Conservation (phyloP, 2,888 invertebrate species). For the Caenorhabditis auriculariae region DNA sequence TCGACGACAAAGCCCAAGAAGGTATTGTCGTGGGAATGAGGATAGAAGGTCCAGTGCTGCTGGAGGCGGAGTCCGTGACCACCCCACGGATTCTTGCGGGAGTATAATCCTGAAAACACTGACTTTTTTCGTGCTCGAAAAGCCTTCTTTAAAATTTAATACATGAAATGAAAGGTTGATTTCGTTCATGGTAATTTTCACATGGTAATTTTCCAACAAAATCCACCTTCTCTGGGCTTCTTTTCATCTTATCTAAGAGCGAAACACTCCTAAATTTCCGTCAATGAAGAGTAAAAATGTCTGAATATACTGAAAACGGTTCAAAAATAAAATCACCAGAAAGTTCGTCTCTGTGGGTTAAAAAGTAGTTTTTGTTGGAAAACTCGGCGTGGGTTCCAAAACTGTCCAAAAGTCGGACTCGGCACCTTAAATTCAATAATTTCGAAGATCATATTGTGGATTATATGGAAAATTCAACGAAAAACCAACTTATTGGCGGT, state of each 20-base stretch:
- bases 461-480: background rate
- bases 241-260: background rate
- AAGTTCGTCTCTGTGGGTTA: slow-evolving; percentile 50
- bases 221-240: background rate
- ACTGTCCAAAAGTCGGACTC: slow-evolving; percentile 66
- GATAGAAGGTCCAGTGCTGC: slow-evolving; percentile 62
- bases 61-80: slow-evolving; percentile 65
- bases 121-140: no score
- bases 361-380: slow-evolving; percentile 64
- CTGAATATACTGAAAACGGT: no score
- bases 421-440: slow-evolving; percentile 61
- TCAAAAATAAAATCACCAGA: slow-evolving; percentile 48
- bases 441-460: background rate
- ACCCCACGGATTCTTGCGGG: slow-evolving; percentile 65
- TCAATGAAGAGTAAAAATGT: no score
- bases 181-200: no score
- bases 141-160: no score
- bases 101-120: slow-evolving; percentile 4
- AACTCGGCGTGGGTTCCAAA: slow-evolving; percentile 68
- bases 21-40: slow-evolving; percentile 67
- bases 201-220: background rate
- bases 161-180: no score
- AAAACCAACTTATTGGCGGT: slow-evolving; percentile 63
- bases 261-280: background rate
- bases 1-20: slow-evolving; percentile 68